These are phyloP conservation scores for Steinernema feltiae DNA, from an alignment of 1,140 invertebrate genomes.

Conservation along the genomic window DNA sequence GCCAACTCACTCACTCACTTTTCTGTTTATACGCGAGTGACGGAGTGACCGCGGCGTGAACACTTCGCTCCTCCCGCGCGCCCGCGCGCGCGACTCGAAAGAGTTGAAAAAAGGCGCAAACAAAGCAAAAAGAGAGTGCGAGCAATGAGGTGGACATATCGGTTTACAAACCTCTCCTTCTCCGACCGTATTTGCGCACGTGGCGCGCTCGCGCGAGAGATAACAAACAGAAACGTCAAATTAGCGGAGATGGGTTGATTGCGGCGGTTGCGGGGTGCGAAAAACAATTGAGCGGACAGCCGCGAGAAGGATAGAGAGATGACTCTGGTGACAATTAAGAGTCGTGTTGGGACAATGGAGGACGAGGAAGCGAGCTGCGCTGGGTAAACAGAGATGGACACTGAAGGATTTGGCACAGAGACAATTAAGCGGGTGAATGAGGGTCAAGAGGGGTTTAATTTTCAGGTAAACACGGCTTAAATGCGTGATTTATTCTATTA, in stretches of 20 bases:
- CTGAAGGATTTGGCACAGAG: neutral
- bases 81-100: neutral
- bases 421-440: neutral
- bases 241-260: neutral
- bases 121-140: neutral
- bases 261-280: neutral
- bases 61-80: slow-evolving; percentile 2
- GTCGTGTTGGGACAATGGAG: neutral
- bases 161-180: neutral
- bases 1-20: neutral
- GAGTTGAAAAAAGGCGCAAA: neutral
- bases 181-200: neutral
- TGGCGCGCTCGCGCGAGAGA: neutral
- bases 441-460: neutral
- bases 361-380: neutral
- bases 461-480: neutral
- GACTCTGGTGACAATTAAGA: neutral
- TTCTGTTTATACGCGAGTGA: neutral
- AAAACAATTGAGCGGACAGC: slow-evolving; percentile 1
- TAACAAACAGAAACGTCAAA: slow-evolving; percentile 6
- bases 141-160: neutral
- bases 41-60: neutral
- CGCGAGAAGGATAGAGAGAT: neutral
- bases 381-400: neutral
- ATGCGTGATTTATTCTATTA: no score